Evolutionary conservation across 2,797 vertebrate species (phyloP).

Genomic region (Nannoperca australis): DNA sequence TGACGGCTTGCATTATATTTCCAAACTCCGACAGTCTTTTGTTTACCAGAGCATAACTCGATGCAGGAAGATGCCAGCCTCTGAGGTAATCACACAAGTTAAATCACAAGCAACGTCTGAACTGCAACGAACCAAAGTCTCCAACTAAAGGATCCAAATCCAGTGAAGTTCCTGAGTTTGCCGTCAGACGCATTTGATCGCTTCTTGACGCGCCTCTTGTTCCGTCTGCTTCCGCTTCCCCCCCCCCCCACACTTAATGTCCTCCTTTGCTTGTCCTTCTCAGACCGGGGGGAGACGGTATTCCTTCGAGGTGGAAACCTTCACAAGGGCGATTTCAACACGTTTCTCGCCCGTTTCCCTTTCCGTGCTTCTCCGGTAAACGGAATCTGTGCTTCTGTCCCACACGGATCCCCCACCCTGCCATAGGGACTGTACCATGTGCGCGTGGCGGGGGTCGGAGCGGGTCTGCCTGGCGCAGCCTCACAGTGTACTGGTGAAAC

Average conservation of each 20-base stretch:
- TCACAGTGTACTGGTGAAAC: slow-evolving; percentile 36
- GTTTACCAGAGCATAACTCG: slow-evolving; percentile 33
- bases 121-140: slow-evolving; percentile 18
- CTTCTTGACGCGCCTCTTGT: slow-evolving; percentile 46
- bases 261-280: slow-evolving; percentile 29
- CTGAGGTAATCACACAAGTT: slow-evolving; percentile 39
- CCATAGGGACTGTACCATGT: slow-evolving; percentile 81
- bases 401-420: slow-evolving; percentile 84
- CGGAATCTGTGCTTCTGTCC: slow-evolving; percentile 78
- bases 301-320: slow-evolving; percentile 75
- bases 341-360: slow-evolving; percentile 75
- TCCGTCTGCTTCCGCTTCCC: slow-evolving; percentile 38
- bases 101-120: slow-evolving; percentile 19
- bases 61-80: slow-evolving; percentile 11
- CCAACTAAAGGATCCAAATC: slow-evolving; percentile 50
- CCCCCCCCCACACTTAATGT: slow-evolving; percentile 4
- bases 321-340: slow-evolving; percentile 69
- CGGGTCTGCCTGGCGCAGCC: slow-evolving; percentile 57
- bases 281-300: slow-evolving; percentile 17
- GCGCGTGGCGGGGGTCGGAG: slow-evolving; percentile 44
- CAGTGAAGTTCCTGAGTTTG: slow-evolving; percentile 70
- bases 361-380: slow-evolving; percentile 78
- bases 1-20: slow-evolving; percentile 31
- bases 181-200: slow-evolving; percentile 51
- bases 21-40: slow-evolving; percentile 24